A percentile compares a stretch with the other conserved stretches of the same genome.
These are phyloP conservation scores for Hydrophis major DNA, from an alignment of 2,797 vertebrate genomes.

Conservation along the genomic window DNA sequence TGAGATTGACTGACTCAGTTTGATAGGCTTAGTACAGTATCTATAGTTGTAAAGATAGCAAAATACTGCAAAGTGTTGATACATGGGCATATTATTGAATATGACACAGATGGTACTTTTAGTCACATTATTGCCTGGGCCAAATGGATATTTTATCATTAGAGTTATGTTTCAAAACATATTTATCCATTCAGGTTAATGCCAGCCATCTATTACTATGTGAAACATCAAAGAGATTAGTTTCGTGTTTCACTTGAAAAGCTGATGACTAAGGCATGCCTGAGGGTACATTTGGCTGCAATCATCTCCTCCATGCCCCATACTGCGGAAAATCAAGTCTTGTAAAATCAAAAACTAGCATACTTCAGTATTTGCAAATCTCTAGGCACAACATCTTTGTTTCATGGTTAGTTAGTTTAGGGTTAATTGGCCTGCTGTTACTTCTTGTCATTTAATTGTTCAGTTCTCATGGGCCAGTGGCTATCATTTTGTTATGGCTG, in stretches of 20 bases:
- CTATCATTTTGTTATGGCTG: too few relatives aligned
- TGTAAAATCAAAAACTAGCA: background rate
- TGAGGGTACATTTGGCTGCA: background rate
- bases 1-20: background rate
- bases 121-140: background rate
- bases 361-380: background rate
- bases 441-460: too few relatives aligned
- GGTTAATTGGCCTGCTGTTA: too few relatives aligned
- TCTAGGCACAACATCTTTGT: background rate
- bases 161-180: conserved; percentile 25
- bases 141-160: conserved; percentile 21
- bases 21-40: background rate
- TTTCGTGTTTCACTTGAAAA: conserved; percentile 18
- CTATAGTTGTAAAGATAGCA: background rate
- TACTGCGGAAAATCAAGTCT: background rate
- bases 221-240: conserved; percentile 1
- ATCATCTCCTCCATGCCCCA: background rate
- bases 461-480: too few relatives aligned
- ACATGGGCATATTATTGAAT: conserved; percentile 10
- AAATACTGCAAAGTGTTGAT: conserved; percentile 19
- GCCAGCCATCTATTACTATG: background rate
- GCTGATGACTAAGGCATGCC: background rate
- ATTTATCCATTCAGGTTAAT: background rate
- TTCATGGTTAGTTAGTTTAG: background rate
- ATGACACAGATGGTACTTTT: background rate